phyloP scores from a whole-genome alignment of 2,113 vertebrate genomes.

The Thamnophis sirtalis region DNA sequence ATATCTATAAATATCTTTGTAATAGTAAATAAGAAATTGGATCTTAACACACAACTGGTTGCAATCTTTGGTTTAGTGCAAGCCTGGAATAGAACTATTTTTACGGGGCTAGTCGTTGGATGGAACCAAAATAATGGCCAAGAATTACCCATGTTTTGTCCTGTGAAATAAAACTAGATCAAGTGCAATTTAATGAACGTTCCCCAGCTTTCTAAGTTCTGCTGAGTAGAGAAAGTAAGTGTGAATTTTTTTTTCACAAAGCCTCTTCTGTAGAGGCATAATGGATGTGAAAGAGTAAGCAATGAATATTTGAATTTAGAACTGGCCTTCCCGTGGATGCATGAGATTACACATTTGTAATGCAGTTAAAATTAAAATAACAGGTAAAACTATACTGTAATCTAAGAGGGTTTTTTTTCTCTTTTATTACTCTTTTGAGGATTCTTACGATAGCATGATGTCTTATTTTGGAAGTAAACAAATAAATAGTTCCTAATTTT shows the following conservation, averaged over 20 bases:
- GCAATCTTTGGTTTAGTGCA: slow-evolving; percentile 4
- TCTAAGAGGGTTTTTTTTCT: background rate
- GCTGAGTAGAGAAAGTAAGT: background rate
- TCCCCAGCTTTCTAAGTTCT: background rate
- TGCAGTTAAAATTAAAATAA: background rate
- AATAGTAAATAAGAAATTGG: slow-evolving; percentile 26
- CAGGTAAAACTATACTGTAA: background rate
- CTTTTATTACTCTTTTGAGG: background rate
- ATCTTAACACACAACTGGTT: background rate
- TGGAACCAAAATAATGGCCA: background rate
- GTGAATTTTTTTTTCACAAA: background rate
- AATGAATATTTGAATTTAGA: background rate
- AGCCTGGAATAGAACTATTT: slow-evolving; percentile 2
- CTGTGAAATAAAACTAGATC: background rate
- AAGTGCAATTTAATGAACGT: background rate
- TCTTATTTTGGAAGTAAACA: background rate
- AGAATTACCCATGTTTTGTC: background rate
- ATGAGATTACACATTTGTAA: background rate
- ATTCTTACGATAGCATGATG: background rate
- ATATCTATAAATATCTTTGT: slow-evolving; percentile 46
- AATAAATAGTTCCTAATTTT: background rate
- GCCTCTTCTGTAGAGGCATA: background rate
- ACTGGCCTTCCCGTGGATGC: background rate
- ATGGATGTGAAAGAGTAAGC: background rate
- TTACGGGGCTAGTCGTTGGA: background rate